These are phyloP conservation scores for Drosophila nigrodunni DNA, from an alignment of 1,140 invertebrate genomes.

Conservation along the genomic window DNA sequence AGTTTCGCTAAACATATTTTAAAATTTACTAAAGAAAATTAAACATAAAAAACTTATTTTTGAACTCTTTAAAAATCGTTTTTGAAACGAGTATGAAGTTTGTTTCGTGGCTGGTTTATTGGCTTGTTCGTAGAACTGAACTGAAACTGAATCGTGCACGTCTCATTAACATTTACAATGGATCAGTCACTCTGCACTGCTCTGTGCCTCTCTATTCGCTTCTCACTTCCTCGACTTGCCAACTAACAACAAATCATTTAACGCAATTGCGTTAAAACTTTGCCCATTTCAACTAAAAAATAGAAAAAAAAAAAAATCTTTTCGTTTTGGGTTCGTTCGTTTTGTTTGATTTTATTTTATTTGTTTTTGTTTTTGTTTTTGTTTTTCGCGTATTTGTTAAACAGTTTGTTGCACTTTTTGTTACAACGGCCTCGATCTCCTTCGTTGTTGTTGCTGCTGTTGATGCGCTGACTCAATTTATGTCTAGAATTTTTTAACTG, in stretches of 20 bases:
- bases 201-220: background rate
- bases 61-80: too few species aligned
- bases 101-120: slow-evolving; percentile 21
- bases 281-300: slow-evolving; percentile 42
- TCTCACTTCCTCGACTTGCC: background rate
- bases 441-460: slow-evolving; percentile 21
- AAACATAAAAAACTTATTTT: too few species aligned
- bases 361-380: slow-evolving; percentile 28
- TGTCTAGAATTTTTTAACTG: slow-evolving; percentile 39
- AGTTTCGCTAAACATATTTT: too few species aligned
- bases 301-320: background rate
- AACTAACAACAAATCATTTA: slow-evolving; percentile 60
- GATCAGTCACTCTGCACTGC: slow-evolving; percentile 4
- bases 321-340: slow-evolving; percentile 32
- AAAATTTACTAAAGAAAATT: too few species aligned
- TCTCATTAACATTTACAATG: slow-evolving; percentile 63
- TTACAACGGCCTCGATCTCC: slow-evolving; percentile 49
- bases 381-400: slow-evolving; percentile 42
- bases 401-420: slow-evolving; percentile 63
- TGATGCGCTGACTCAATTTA: slow-evolving; percentile 49
- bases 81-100: background rate
- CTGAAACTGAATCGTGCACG: slow-evolving; percentile 42
- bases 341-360: slow-evolving; percentile 39
- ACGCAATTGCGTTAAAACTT: slow-evolving; percentile 80
- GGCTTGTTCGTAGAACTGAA: slow-evolving; percentile 42